Evolutionary conservation across 2,888 invertebrate genomes (phyloP), one percentile per base, ranked within the genome.

Genomic region (Drosophila vallismaia): DNA sequence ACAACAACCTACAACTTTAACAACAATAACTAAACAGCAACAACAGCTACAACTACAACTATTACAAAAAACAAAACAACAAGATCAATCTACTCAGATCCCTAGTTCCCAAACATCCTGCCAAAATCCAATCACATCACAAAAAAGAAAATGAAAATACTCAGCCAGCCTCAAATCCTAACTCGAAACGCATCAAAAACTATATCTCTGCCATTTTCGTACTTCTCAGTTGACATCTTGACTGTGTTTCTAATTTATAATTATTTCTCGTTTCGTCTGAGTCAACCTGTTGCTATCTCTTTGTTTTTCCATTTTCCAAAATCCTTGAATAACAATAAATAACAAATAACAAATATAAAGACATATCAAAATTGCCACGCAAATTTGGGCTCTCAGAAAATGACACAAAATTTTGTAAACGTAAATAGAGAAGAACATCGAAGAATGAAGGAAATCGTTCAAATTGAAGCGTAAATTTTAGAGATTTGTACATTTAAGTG

Each of bases 401-500:
- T 44, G 28, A 50, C 19, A 66, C 56, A 66, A 68, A 33, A 53
- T 57, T 68, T 66, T 48, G 57, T 50, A 66, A 77, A 71, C 54
- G 42, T 64, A 60, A 66, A 67, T 50, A 69, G 73, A 64, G 72
- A 71, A 74, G 64, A 82, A 84, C 76, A 86, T 80, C 72, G 76
- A 79, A 80, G 79, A 83, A 79, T 76, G 77, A 76, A 63, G 44
- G 63, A 77, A 77, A 75, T 75, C 86, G 79, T 82, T 84, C 76
- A 69, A 74, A 79, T 75, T 74, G 66, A 79, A 77, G 76, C 64
- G 76, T 71, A 76, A 76, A 78, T 75, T 83, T 80, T 88, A 89
- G 89, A 89, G 88, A 89, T 90, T 89, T 90, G 77, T 89, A 89
- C 88, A 89, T 89, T 89, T 90, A 90, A 90, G 90, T 90, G 86